Evolutionary conservation across 2,888 invertebrate species (phyloP), one percentile per base, ranked within the genome.

Genomic region (Germaria angustata): DNA sequence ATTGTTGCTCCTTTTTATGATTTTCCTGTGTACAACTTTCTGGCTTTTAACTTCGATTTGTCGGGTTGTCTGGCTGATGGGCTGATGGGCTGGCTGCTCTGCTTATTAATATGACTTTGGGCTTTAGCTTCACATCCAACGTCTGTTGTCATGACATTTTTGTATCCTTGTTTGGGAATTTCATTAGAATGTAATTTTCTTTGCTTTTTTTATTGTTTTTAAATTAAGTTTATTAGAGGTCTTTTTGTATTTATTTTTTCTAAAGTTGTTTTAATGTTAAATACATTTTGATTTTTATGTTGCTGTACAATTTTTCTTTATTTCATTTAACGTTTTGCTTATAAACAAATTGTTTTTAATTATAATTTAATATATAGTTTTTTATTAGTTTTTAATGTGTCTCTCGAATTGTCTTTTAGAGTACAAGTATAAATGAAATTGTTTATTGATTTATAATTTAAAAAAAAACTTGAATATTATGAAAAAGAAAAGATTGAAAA

Each of bases 141-240:
- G 44, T 71, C 65, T 68, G 65, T 41, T 76, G 36, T 7, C 24
- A 63, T 63, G 65, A 5, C 34, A 72, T 61, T 44, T 66, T 2
- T 15, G 5, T 44, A n/a, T 36, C n/a, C 28, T 22, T 75, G 22
- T 55, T n/a, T 53, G 13, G 11, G 4, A 34, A 2, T 41, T 57
- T 46, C 20, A 46, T 55, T 57, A 41, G 15, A 53, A 61, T 80
- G 53, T 49, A 8, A 20, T 63, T 44, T 41, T 2, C 46, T 44
- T 3, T 44, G 4, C 1, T 13, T 41, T 20, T 65, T 11, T 39
- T 4, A 32, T 65, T 44, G 22, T 41, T 59, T 49, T 7, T 2
- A 6, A 17, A 13, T 34, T 55, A 15, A 15, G 9, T 4, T 8
- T 15, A 13, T 15, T 1, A 15, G 8, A n/a, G n/a, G n/a, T n/a